phyloP scores from a whole-genome alignment of 2,888 invertebrate genomes.

The Eretmocerus hayati region DNA sequence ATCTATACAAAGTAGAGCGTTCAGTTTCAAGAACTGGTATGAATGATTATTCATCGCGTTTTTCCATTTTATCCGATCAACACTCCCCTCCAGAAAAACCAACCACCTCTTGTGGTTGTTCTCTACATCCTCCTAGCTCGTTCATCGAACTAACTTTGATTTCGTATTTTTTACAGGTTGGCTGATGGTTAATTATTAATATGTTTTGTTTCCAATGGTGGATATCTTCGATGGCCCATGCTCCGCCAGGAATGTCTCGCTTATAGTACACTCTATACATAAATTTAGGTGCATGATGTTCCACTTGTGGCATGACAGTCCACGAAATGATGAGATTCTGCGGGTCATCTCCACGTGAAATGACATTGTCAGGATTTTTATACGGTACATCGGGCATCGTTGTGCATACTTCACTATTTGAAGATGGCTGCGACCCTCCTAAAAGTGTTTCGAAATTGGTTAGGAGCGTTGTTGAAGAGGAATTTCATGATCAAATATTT shows the following conservation, averaged over 20 bases:
- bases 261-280: conserved; percentile 85
- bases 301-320: conserved; percentile 94
- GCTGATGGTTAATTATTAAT: conserved; percentile 68
- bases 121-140: conserved; percentile 76
- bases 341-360: conserved; percentile 80
- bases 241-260: conserved; percentile 66
- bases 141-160: conserved; percentile 91
- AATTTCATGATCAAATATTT: too few relatives aligned
- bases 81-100: conserved; percentile 93
- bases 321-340: conserved; percentile 89
- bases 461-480: too few relatives aligned
- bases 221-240: conserved; percentile 65
- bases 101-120: conserved; percentile 68
- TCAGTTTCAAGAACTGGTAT: too few relatives aligned
- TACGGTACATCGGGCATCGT: conserved; percentile 83
- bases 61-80: too few relatives aligned
- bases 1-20: too few relatives aligned
- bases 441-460: not conserved
- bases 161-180: conserved; percentile 82
- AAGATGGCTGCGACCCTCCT: conserved; percentile 76
- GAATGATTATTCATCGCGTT: too few relatives aligned
- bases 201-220: conserved; percentile 70
- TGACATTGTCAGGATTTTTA: conserved; percentile 90
- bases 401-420: conserved; percentile 71
- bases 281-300: conserved; percentile 93